These are phyloP conservation scores for Thaumatotibia leucotreta DNA, from an alignment of 1,140 invertebrate species.

Conservation along the genomic window DNA sequence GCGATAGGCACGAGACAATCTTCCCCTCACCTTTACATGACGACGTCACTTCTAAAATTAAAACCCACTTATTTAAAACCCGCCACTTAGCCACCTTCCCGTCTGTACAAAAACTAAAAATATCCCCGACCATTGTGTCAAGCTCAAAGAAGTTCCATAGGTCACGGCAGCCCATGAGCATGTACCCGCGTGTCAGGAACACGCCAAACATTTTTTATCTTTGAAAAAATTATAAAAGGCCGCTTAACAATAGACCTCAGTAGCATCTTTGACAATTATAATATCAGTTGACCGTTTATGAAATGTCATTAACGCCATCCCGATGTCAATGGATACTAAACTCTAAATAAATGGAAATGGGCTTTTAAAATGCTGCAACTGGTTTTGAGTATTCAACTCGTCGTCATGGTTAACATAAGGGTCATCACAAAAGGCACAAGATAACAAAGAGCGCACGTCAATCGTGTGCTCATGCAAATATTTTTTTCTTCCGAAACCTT, in stretches of 20 bases:
- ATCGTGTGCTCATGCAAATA: slow-evolving; percentile 76
- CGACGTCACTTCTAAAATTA: slow-evolving; percentile 72
- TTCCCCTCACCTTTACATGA: slow-evolving; percentile 62
- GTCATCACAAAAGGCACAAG: slow-evolving; percentile 74
- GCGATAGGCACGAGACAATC: slow-evolving; percentile 65
- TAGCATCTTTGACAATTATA: slow-evolving; percentile 77
- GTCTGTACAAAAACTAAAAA: slow-evolving; percentile 73
- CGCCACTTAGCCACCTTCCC: slow-evolving; percentile 73
- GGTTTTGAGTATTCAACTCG: slow-evolving; percentile 27
- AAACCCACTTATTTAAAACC: slow-evolving; percentile 73
- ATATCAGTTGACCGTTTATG: slow-evolving; percentile 45
- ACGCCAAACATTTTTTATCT: slow-evolving; percentile 76
- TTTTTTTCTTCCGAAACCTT: slow-evolving; percentile 72
- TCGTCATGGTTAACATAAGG: slow-evolving; percentile 65
- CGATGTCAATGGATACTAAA: slow-evolving; percentile 36
- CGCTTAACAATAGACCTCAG: slow-evolving; percentile 68
- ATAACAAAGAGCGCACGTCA: slow-evolving; percentile 73
- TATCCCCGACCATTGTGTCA: slow-evolving; percentile 72
- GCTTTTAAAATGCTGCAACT: slow-evolving; percentile 39
- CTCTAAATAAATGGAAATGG: slow-evolving; percentile 42
- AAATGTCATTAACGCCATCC: slow-evolving; percentile 42
- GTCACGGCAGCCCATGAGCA: slow-evolving; percentile 65
- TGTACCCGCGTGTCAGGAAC: slow-evolving; percentile 71
- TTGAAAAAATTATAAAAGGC: slow-evolving; percentile 73
- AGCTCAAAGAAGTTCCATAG: slow-evolving; percentile 73